Percentiles rank a stretch among this genome's conserved stretches.
These are phyloP conservation scores for Taphrorychus bicolor DNA, from an alignment of 2,888 invertebrate genomes.

Conservation along the genomic window DNA sequence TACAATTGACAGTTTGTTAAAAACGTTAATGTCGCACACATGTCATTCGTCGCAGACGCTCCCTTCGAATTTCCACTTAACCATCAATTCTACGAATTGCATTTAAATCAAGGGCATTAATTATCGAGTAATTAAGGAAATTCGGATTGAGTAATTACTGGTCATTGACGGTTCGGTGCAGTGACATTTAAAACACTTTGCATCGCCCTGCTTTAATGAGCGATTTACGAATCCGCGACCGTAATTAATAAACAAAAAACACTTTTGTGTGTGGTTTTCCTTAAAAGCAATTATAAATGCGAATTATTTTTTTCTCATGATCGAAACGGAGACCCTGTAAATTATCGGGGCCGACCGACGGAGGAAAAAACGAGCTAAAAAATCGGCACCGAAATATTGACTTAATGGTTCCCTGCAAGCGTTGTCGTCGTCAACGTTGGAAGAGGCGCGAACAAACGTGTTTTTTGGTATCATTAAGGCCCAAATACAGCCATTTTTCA, in stretches of 20 bases:
- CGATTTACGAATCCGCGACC: constrained; percentile 2
- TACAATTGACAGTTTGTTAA: too few relatives aligned
- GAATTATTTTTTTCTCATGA: constrained; percentile 24
- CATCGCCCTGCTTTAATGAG: constrained; percentile 2
- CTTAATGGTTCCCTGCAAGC: constrained; percentile 46
- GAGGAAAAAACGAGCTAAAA: constrained; percentile 43
- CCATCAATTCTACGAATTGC: too few relatives aligned
- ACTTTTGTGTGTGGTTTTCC: constrained; percentile 23
- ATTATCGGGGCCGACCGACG: constrained; percentile 33
- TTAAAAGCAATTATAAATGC: constrained; percentile 37
- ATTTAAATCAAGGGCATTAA: too few relatives aligned
- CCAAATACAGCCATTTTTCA: constrained; percentile 53
- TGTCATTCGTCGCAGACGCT: too few relatives aligned
- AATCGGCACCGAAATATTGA: constrained; percentile 44
- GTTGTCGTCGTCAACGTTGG: constrained; percentile 48
- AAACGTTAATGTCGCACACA: too few relatives aligned
- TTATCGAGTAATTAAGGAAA: too few relatives aligned
- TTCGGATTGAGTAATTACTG: neutral
- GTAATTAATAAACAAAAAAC: constrained; percentile 27
- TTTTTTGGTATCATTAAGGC: constrained; percentile 52
- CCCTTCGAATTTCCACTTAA: too few relatives aligned
- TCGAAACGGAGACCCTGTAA: constrained; percentile 40
- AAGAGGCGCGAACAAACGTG: constrained; percentile 53
- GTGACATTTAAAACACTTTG: neutral
- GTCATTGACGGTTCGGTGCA: neutral